phyloP scores from a whole-genome alignment of 2,888 invertebrate species.

The Drosophila incognita region DNA sequence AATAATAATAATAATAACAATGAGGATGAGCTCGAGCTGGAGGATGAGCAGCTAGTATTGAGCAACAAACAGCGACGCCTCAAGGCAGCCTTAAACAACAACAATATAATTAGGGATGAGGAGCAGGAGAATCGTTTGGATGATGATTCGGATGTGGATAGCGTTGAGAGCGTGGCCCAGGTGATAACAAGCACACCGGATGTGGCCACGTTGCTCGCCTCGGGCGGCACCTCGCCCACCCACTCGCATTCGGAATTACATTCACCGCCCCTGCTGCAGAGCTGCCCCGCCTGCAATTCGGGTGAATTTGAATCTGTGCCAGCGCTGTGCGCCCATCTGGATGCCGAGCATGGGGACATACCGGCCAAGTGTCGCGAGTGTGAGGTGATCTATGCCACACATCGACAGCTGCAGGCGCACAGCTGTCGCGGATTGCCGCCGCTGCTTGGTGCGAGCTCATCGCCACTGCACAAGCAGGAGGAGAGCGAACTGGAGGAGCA shows the following conservation, averaged over 20 bases:
- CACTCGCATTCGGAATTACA: constrained; percentile 24
- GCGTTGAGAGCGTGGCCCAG: constrained; percentile 46
- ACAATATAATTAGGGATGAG: constrained; percentile 63
- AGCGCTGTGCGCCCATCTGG: constrained; percentile 88
- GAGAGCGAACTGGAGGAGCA: constrained; percentile 38
- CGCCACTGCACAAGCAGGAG: constrained; percentile 57
- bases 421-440: constrained; percentile 48
- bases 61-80: constrained; percentile 75
- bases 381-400: constrained; percentile 90
- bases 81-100: constrained; percentile 83
- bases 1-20: constrained; percentile 82
- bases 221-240: constrained; percentile 28
- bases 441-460: constrained; percentile 56
- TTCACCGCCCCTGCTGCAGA: constrained; percentile 62
- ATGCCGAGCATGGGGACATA: constrained; percentile 88
- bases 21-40: constrained; percentile 48
- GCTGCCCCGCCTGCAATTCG: constrained; percentile 88
- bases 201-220: constrained; percentile 66
- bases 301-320: constrained; percentile 87
- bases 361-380: constrained; percentile 90
- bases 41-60: constrained; percentile 5
- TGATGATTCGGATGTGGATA: constrained; percentile 10
- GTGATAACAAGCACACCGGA: constrained; percentile 68
- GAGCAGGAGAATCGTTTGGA: constrained; percentile 8
- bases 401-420: constrained; percentile 90